Evolutionary conservation across 2,888 invertebrate species (phyloP).

Genomic region (Nymphalis c-album): DNA sequence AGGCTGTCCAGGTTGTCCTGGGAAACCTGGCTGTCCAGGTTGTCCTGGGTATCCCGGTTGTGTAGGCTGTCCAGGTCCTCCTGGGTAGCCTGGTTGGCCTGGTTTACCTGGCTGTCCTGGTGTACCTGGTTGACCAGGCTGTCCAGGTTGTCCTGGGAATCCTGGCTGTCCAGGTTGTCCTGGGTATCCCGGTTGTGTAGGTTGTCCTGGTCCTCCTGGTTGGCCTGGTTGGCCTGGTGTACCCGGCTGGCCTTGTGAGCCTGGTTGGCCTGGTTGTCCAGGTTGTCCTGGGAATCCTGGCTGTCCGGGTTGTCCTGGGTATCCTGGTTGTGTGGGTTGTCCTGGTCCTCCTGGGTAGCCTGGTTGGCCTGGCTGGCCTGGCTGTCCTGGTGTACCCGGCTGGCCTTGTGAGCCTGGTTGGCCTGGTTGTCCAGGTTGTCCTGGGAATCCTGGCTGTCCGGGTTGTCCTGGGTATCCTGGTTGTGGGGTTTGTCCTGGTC

Average conservation of each 20-base stretch:
- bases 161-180: constrained; percentile 41
- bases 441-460: too few relatives aligned
- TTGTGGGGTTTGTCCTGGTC: too few relatives aligned
- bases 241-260: too few relatives aligned
- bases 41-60: constrained; percentile 35
- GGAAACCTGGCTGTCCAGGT: constrained; percentile 41
- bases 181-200: constrained; percentile 30
- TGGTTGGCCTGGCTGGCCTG: too few relatives aligned
- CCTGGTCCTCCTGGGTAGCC: too few relatives aligned
- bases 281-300: too few relatives aligned
- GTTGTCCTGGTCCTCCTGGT: constrained; percentile 42
- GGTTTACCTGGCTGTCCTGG: constrained; percentile 36
- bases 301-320: too few relatives aligned
- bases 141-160: constrained; percentile 38
- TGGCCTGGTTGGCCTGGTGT: constrained; percentile 46
- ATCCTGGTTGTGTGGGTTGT: too few relatives aligned
- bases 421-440: too few relatives aligned
- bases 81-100: constrained; percentile 38
- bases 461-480: too few relatives aligned
- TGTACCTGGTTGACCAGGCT: constrained; percentile 35
- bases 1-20: constrained; percentile 33
- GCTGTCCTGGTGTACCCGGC: too few relatives aligned
- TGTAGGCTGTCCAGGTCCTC: constrained; percentile 34
- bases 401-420: too few relatives aligned
- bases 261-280: constrained; percentile 36